Evolutionary conservation across 2,888 invertebrate species (phyloP).

Genomic region (Agonopterix alstromeriana): DNA sequence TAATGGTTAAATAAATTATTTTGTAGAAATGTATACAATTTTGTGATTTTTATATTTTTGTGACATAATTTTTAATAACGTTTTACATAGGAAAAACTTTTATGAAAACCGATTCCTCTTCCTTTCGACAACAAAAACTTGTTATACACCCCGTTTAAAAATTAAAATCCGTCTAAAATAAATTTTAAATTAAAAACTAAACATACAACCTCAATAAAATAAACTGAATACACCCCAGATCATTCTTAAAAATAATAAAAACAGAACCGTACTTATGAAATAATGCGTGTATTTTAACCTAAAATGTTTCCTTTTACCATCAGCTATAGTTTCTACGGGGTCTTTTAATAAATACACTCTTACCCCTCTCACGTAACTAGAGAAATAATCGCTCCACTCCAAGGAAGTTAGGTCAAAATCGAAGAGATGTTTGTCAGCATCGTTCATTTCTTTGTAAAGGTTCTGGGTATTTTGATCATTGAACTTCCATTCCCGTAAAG

Average conservation of each 20-base stretch:
- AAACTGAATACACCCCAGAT: slow-evolving; percentile 21
- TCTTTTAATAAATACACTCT: slow-evolving; percentile 86
- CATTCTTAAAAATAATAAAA: slow-evolving; percentile 26
- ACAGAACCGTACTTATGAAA: slow-evolving; percentile 21
- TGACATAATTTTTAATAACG: no score
- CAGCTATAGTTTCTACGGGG: slow-evolving; percentile 79
- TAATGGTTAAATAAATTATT: no score
- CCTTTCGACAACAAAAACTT: no score
- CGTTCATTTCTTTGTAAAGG: slow-evolving; percentile 71
- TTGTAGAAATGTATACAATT: no score
- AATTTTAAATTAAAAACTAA: no score
- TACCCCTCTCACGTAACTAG: slow-evolving; percentile 82
- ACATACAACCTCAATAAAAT: not conserved
- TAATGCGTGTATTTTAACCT: slow-evolving; percentile 38
- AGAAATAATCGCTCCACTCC: slow-evolving; percentile 83
- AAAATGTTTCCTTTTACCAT: slow-evolving; percentile 64
- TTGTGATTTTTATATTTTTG: no score
- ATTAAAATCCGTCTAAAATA: no score
- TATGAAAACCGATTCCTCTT: no score
- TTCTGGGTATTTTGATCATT: slow-evolving; percentile 75
- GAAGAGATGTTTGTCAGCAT: slow-evolving; percentile 77
- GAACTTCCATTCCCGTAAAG: slow-evolving; percentile 83
- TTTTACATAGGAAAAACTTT: no score
- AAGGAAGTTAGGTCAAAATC: slow-evolving; percentile 80
- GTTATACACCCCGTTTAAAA: no score